These are phyloP conservation scores for Mastomys natalensis DNA, from an alignment of 2,113 vertebrate species.

Conservation along the genomic window DNA sequence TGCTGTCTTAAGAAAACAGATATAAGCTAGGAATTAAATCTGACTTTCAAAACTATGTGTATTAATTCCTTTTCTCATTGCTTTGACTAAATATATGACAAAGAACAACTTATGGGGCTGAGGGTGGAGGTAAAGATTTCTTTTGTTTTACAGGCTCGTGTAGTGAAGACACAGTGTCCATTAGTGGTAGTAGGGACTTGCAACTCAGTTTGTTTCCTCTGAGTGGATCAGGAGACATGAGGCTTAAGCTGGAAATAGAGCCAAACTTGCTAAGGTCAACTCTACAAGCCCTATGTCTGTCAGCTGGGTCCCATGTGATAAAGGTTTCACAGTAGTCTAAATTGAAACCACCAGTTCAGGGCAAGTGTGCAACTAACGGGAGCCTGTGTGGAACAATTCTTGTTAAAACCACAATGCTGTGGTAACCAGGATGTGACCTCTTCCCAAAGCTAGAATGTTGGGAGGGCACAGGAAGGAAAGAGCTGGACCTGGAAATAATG, in stretches of 20 bases:
- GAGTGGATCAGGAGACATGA: not conserved
- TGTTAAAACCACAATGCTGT: too few relatives aligned
- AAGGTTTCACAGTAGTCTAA: not conserved
- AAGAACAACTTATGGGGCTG: not conserved
- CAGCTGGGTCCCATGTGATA: not conserved
- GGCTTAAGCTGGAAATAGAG: not conserved
- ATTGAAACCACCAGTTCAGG: too few relatives aligned
- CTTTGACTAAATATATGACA: not conserved
- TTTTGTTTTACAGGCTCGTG: not conserved
- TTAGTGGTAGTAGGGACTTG: not conserved
- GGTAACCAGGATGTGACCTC: not conserved
- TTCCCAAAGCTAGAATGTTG: not conserved
- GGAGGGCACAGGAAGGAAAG: not conserved
- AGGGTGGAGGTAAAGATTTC: not conserved
- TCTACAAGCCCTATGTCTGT: not conserved
- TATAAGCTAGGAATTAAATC: not conserved
- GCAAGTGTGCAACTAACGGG: not conserved
- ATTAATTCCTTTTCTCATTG: not conserved
- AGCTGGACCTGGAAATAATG: not conserved
- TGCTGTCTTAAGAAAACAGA: not conserved
- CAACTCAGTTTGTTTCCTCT: not conserved
- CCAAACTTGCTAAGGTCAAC: too few relatives aligned
- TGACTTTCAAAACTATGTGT: slow-evolving; percentile 8
- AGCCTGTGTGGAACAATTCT: not conserved
- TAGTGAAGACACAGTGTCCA: not conserved